Conservation (phyloP, 2,888 invertebrate genomes). For the Drosophila acutilabella region DNA sequence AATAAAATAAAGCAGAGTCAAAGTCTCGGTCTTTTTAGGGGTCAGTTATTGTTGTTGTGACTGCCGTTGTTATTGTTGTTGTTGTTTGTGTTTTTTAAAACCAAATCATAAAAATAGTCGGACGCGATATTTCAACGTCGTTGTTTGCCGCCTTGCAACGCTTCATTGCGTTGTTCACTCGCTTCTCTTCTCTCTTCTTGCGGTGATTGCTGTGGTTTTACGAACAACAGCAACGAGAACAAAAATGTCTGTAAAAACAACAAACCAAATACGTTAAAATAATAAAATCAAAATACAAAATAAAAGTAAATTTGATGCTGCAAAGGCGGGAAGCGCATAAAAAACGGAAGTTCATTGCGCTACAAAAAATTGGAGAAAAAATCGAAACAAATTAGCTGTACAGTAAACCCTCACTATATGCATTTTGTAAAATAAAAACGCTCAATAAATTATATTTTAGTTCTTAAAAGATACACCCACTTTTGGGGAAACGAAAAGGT, state of each 20-base stretch:
- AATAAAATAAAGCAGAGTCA: conserved; percentile 20
- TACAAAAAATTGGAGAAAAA: conserved; percentile 15
- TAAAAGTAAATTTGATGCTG: conserved; percentile 54
- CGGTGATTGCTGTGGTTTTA: conserved; percentile 36
- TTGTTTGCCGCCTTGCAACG: conserved; percentile 72
- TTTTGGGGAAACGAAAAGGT: background rate
- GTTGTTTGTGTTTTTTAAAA: conserved; percentile 26
- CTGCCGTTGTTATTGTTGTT: conserved; percentile 12
- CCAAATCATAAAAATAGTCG: conserved; percentile 72
- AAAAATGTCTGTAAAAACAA: conserved; percentile 46
- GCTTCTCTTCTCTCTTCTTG: conserved; percentile 1
- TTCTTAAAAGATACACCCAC: background rate
- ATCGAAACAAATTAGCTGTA: conserved; percentile 10
- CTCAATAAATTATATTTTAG: background rate
- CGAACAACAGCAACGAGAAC: conserved; percentile 7
- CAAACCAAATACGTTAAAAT: conserved; percentile 37
- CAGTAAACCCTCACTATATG: background rate
- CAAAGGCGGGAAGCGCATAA: conserved; percentile 62
- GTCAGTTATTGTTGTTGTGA: conserved; percentile 37
- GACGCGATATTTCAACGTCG: conserved; percentile 70
- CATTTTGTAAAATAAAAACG: background rate
- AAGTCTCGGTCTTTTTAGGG: conserved; percentile 33
- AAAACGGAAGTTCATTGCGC: conserved; percentile 73
- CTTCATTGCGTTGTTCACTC: conserved; percentile 63
- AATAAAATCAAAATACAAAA: conserved; percentile 37